Percentiles rank a stretch among this genome's conserved stretches.
phyloP scores from a whole-genome alignment of 2,113 vertebrate genomes.

The Sula dactylatra region DNA sequence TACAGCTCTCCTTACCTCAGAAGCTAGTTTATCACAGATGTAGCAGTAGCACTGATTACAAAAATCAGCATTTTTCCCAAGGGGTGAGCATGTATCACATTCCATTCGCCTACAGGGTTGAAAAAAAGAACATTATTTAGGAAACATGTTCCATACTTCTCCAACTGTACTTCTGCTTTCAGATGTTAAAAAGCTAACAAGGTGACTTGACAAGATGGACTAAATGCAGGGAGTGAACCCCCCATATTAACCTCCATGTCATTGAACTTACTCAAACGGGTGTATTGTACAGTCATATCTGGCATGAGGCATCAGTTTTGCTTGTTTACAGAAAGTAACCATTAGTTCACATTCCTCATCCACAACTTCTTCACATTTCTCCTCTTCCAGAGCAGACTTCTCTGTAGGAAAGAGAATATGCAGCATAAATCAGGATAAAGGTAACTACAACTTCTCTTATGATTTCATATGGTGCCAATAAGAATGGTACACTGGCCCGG shows the following conservation, averaged over 20 bases:
- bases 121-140: neutral
- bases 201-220: too few relatives aligned
- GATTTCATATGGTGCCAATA: neutral
- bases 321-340: constrained; percentile 57
- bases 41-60: constrained; percentile 88
- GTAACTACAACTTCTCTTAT: accelerated
- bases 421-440: neutral
- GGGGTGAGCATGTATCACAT: constrained; percentile 31
- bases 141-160: neutral
- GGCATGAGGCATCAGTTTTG: constrained; percentile 42
- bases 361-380: neutral
- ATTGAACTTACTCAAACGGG: constrained; percentile 38
- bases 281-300: constrained; percentile 16
- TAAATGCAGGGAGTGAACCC: accelerated
- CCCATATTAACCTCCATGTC: accelerated
- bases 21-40: constrained; percentile 81
- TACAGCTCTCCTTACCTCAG: constrained; percentile 62
- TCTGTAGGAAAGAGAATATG: neutral
- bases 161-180: neutral
- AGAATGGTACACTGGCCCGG: accelerated
- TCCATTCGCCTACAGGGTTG: constrained; percentile 70
- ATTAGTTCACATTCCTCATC: constrained; percentile 48
- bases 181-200: neutral
- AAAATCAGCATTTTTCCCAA: constrained; percentile 64
- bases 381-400: neutral